Evolutionary conservation across 2,113 vertebrate species (phyloP).

Genomic region (Neolamprologus devosi): DNA sequence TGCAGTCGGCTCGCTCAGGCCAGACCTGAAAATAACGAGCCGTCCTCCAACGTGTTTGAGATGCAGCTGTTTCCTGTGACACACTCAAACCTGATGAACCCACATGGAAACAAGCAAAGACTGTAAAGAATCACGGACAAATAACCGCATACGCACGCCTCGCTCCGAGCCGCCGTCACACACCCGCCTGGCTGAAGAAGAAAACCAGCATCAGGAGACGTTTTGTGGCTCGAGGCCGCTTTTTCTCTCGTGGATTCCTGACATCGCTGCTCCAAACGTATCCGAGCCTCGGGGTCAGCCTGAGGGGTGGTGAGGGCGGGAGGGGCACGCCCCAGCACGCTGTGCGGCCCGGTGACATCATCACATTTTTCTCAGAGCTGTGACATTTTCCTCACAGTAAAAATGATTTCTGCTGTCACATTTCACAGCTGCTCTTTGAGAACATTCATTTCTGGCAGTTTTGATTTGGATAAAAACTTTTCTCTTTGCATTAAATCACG

Average conservation of each 20-base stretch:
- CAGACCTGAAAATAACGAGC: not conserved
- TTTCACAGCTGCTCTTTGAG: not conserved
- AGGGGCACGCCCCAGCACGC: not conserved
- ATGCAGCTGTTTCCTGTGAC: not conserved
- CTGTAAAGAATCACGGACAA: not conserved
- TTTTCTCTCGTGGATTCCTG: not conserved
- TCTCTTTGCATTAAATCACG: not conserved
- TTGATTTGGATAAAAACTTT: not conserved
- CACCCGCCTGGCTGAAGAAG: not conserved
- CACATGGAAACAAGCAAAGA: not conserved
- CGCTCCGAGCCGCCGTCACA: not conserved
- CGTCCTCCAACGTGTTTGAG: not conserved
- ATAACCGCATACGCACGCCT: accelerated
- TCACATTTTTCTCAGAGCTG: not conserved
- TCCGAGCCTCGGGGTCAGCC: not conserved
- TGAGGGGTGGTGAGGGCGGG: not conserved
- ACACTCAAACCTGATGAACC: not conserved
- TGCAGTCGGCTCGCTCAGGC: not conserved
- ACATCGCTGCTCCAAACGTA: not conserved
- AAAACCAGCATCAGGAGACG: not conserved
- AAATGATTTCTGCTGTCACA: accelerated
- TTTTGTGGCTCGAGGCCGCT: not conserved
- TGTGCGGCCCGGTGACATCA: not conserved
- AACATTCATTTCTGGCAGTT: not conserved
- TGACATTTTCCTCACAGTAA: not conserved